Evolutionary conservation across 1,140 invertebrate genomes (phyloP), one percentile per base, ranked within the genome.

Genomic region (Drosophila dunni): DNA sequence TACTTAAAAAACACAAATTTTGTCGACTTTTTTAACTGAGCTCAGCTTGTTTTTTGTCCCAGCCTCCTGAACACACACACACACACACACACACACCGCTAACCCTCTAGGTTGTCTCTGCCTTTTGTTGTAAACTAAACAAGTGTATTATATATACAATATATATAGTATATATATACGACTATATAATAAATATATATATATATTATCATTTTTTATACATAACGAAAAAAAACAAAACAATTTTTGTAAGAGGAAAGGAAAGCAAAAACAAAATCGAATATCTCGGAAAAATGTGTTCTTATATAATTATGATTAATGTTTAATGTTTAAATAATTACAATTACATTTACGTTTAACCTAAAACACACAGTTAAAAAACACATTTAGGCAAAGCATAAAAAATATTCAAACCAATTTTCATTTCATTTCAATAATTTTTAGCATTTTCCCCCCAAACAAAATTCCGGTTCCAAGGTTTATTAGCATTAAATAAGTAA

Each of bases 241-340:
- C 3, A 29, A 56, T 79, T 71, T 79, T 79, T 86, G 78, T 79
- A 86, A 88, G 63, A 38, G 17, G 9, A 40, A 40, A 56, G 8
- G 15, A 46, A 53, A 60, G 54, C 77, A 85, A 86, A 74, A 62
- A 81, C 75, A 63, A 71, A 83, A 88, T 88, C 84, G 84, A 88
- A 88, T 88, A 88, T 89, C 84, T 88, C 84, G 84, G 84, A 88
- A 88, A 73, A 88, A 88, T 88, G 84, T 88, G 84, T 88, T 88
- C 84, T 88, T 86, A 86, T 76, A 86, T 79, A 86, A 82, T 86
- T 86, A 86, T 86, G 69, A 85, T 85, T 78, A 86, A 73, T 85
- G 73, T 74, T 85, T 84, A 83, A 56, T 75, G 36, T 50, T 74
- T 58, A 85, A 85, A 85, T 80, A 80, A 83, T 80, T 84, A 84